phyloP scores from a whole-genome alignment of 2,113 vertebrate species.

The Emydocephalus ijimae region DNA sequence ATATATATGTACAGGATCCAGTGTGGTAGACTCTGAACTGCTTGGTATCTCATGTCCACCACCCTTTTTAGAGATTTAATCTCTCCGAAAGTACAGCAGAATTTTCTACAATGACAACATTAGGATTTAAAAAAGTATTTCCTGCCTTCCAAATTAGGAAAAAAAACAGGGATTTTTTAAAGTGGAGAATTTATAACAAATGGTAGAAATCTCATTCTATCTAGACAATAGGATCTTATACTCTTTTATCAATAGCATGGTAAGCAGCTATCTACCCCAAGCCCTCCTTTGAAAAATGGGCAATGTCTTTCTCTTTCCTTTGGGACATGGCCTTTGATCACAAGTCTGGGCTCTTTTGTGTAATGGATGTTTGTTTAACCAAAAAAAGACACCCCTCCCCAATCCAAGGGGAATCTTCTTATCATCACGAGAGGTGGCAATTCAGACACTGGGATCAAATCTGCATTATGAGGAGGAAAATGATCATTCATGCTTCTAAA shows the following conservation, averaged over 20 bases:
- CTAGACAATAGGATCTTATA: background rate
- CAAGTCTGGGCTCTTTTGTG: background rate
- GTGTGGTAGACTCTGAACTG: background rate
- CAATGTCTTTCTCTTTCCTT: background rate
- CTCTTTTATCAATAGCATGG: background rate
- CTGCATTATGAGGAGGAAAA: background rate
- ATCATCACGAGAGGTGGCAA: background rate
- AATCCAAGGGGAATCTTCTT: background rate
- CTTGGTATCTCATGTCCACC: background rate
- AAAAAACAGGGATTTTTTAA: background rate
- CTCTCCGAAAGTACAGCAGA: background rate
- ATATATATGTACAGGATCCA: background rate
- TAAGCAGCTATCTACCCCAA: background rate
- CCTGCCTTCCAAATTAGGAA: background rate
- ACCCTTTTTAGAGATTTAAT: background rate
- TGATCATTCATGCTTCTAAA: slow-evolving; percentile 10
- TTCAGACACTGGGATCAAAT: slow-evolving; percentile 2
- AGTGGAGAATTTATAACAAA: background rate
- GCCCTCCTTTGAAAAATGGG: background rate
- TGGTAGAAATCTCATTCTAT: background rate
- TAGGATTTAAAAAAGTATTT: background rate
- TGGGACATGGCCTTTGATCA: background rate
- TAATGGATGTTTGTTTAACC: slow-evolving; percentile 8
- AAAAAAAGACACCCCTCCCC: background rate
- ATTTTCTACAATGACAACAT: background rate